A percentile compares a stretch with the other conserved stretches of the same genome.
phyloP scores from a whole-genome alignment of 2,888 invertebrate genomes.

The Conchocele bisecta region DNA sequence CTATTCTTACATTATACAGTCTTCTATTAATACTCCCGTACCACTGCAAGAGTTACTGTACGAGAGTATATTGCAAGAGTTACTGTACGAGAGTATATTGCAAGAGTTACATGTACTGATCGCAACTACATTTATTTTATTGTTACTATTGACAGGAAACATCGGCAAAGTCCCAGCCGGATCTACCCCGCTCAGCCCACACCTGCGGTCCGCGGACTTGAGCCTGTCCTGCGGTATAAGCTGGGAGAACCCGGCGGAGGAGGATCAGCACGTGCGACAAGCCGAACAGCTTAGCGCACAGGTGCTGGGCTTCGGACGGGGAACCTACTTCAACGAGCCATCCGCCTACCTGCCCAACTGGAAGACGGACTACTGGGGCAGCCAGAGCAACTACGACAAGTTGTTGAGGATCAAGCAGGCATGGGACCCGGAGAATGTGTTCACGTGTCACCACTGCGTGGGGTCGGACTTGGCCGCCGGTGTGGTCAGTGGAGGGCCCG shows the following conservation, averaged over 20 bases:
- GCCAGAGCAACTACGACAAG: slow-evolving; percentile 53
- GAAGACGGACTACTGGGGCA: slow-evolving; percentile 68
- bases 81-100: too few relatives aligned
- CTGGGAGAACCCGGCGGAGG: slow-evolving; percentile 22
- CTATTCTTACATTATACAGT: too few relatives aligned
- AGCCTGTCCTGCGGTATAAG: slow-evolving; percentile 43
- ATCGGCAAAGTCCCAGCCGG: slow-evolving; percentile 18
- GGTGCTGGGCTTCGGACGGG: slow-evolving; percentile 50
- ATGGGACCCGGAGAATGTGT: slow-evolving; percentile 63
- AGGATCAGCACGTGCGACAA: slow-evolving; percentile 2
- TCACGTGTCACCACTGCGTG: slow-evolving; percentile 68
- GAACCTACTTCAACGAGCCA: slow-evolving; percentile 66
- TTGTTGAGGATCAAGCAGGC: slow-evolving; percentile 57
- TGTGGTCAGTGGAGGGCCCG: too few relatives aligned
- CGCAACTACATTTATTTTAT: too few relatives aligned
- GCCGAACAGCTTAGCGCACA: slow-evolving; percentile 25
- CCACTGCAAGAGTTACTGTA: too few relatives aligned
- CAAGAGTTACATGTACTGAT: too few relatives aligned
- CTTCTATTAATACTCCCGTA: too few relatives aligned
- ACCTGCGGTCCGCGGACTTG: slow-evolving; percentile 35
- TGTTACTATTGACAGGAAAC: too few relatives aligned
- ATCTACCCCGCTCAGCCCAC: slow-evolving; percentile 34
- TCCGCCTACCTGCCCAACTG: slow-evolving; percentile 60
- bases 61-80: too few relatives aligned
- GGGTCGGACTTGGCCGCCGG: slow-evolving; percentile 66